These are phyloP conservation scores for Athrips mouffetella DNA, from an alignment of 2,888 invertebrate genomes.

Conservation along the genomic window DNA sequence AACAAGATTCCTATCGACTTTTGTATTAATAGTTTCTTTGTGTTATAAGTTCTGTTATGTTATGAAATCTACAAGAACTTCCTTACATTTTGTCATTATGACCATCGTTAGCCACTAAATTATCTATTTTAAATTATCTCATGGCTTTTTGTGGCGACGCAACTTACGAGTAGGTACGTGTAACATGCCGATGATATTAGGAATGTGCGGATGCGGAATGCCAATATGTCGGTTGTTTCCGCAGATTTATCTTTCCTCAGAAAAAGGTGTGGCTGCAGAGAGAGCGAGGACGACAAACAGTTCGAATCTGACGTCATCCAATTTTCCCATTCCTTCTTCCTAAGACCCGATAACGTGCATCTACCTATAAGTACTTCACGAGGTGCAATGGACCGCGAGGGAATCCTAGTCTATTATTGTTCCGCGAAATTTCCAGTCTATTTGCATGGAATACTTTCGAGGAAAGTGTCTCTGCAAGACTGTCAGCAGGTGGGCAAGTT, in stretches of 20 bases:
- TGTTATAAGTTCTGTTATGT: no score
- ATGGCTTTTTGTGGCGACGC: no score
- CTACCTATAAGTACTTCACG: no score
- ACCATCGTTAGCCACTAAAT: no score
- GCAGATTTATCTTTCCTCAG: slow-evolving; percentile 1
- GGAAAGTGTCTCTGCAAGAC: slow-evolving; percentile 50
- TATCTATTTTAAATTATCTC: no score
- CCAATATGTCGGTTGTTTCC: background rate
- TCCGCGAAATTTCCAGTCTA: background rate
- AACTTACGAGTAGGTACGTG: no score
- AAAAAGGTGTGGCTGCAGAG: slow-evolving; percentile 11
- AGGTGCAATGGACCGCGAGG: no score
- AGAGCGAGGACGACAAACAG: slow-evolving; percentile 6
- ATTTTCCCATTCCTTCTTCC: background rate
- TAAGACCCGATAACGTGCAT: background rate
- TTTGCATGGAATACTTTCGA: slow-evolving; percentile 26
- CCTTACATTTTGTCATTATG: no score
- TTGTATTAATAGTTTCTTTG: background rate
- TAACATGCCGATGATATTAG: no score
- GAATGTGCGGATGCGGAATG: background rate
- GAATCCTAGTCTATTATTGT: no score
- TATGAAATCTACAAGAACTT: no score
- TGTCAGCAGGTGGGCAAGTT: slow-evolving; percentile 52
- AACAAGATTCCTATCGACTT: background rate
- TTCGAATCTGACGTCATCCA: slow-evolving; percentile 8